Base-by-base conservation (phyloP, 2,888 invertebrate species). In the Oscheius sp. region DNA sequence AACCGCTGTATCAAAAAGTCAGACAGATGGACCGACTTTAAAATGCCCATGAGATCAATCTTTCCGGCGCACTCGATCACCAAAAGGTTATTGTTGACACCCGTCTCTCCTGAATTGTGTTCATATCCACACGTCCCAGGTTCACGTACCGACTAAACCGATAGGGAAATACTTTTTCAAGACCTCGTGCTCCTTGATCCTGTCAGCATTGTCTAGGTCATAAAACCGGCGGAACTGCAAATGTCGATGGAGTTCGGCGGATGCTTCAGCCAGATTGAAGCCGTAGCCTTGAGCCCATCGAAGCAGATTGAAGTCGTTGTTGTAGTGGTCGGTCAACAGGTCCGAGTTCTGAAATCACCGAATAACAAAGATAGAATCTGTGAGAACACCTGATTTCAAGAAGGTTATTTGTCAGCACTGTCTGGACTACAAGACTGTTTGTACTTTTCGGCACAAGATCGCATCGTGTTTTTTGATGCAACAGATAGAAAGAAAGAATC, bases 41-140 rank as follows among this genome's bases (percentile, higher is more conserved):
- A 76, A 48, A 86, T 83, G 37, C 86, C 86, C 77, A 82, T 79
- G 62, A 84, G 72, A 70, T 86, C 85, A 57, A 84, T 84, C 59
- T 80, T 74, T 4, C 85, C 85, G n/a, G 84, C 85, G 65, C 84
- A 82, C 73, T 86, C 85, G 55, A 83, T 81, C 32, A 86, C 84
- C 21, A 86, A 77, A 42, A 85, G 76, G 48, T 78, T 78, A 58
- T 84, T 83, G 13, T 81, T 80, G 29, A 78, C 76, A 13, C 83
- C 84, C 9, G 84, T 80, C 50, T 83, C 82, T 5, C 85, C 84
- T 84, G 60, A 55, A 77, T 21, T 7, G 29, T 47, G 57, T 33
- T 63, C 21, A 21, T 21, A 21, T 21, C 21, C 21, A 21, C 21
- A 21, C 21, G 21, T 21, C 21, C 5, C 21, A 48, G 11, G 10